Evolutionary conservation across 2,888 invertebrate species (phyloP), one percentile per base, ranked within the genome.

Genomic region (Pyrrhopygopsis socrates): DNA sequence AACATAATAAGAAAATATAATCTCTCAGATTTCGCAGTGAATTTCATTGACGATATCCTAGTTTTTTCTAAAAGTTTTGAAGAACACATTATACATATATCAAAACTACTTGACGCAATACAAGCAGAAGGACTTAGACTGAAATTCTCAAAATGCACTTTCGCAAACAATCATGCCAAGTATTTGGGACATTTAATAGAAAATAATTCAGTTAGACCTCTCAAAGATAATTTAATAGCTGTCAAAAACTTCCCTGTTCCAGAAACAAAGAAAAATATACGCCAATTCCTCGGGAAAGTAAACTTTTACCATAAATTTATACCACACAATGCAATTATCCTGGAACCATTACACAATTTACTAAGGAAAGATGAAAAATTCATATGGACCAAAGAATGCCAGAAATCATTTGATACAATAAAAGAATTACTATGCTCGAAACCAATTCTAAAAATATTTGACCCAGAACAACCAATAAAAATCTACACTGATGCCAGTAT

Each of bases 1-100:
- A 95, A 71, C 68, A 94, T 95, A 11, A 77, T 93, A 73, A 89
- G 91, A 74, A 93, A 94, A 71, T 65, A 93, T 29, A 74, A 78
- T 54, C 80, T 93, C 0, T 29, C 81, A 2, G 73, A 58, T 70
- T 91, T 88, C 65, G 24, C 86, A 34, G 88, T 89, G 1, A 91
- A 88, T 71, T 89, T 41, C n/a, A 84, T 84, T 2, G 86, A 89
- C 30, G 73, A 90, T n/a, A 75, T 91, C 6, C 22, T 89, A 24
- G 34, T 89, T n/a, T 92, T 89, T 54, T 91, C 89, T 0, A 76
- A 90, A 76, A 83, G 67, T 6, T 90, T 89, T 60, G 2, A 41
- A 24, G 88, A 92, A 54, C 88, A 89, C 20, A 82, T 90, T 8
- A 3, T 20, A 30, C 89, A 92, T 34, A 2, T 92, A 77, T 45